Conservation (phyloP, 2,888 invertebrate genomes). For the Acleris emargana region DNA sequence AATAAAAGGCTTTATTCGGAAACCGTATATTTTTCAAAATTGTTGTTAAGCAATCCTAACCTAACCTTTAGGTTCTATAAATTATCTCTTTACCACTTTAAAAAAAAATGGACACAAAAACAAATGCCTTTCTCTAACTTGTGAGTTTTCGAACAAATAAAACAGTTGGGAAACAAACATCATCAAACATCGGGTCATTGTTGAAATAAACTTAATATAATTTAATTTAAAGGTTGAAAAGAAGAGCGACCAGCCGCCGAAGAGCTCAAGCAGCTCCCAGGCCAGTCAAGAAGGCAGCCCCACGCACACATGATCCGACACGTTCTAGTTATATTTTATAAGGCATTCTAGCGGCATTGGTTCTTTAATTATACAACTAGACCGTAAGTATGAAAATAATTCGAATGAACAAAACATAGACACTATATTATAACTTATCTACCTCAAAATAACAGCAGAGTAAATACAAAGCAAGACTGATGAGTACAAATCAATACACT, state of each 20-base stretch:
- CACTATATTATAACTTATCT: slow-evolving; percentile 48
- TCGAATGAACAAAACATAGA: background rate
- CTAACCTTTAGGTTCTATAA: too few species aligned
- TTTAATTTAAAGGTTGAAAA: slow-evolving; percentile 64
- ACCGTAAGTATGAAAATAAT: slow-evolving; percentile 11
- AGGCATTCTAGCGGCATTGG: slow-evolving; percentile 40
- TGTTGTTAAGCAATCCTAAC: too few species aligned
- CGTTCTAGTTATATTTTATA: slow-evolving; percentile 5
- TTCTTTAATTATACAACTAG: slow-evolving; percentile 38
- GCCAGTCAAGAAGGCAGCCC: slow-evolving; percentile 67
- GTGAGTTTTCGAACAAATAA: too few species aligned
- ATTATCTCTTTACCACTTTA: too few species aligned
- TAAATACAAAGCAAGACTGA: slow-evolving; percentile 71
- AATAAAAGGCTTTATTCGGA: too few species aligned
- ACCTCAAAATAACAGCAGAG: slow-evolving; percentile 56
- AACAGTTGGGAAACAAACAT: too few species aligned
- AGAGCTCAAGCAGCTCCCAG: slow-evolving; percentile 71
- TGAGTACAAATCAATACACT: slow-evolving; percentile 73
- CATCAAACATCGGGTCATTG: too few species aligned
- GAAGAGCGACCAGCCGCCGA: slow-evolving; percentile 68
- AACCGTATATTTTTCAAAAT: too few species aligned
- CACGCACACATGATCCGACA: slow-evolving; percentile 55
- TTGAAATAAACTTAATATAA: background rate
- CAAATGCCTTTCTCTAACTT: too few species aligned
- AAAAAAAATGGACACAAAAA: too few species aligned